These are phyloP conservation scores for Pangasianodon gigas DNA, from an alignment of 2,113 vertebrate species.

Conservation along the genomic window DNA sequence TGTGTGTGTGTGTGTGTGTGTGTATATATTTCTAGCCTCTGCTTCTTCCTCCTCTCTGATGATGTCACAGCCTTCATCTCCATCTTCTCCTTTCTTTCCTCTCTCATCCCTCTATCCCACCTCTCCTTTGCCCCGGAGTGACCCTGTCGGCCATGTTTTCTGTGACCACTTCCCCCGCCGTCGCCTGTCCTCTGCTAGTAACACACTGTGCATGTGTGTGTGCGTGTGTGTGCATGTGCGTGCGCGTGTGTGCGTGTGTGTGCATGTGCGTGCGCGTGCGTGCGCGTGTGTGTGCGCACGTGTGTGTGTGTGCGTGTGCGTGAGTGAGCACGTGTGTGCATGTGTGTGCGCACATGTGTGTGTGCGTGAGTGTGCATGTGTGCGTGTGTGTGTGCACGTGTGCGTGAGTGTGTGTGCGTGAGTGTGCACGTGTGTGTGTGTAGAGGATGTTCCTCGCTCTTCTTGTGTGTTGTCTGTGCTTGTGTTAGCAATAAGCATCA, in stretches of 20 bases:
- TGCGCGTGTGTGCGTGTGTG: conserved; percentile 7
- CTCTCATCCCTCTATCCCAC: conserved; percentile 79
- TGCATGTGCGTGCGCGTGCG: background rate
- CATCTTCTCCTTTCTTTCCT: conserved; percentile 84
- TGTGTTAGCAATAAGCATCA: background rate
- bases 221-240: background rate
- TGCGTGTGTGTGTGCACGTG: background rate
- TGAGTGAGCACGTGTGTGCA: too few relatives aligned
- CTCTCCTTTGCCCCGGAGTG: conserved; percentile 78
- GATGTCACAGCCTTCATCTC: conserved; percentile 80
- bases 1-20: conserved; percentile 7
- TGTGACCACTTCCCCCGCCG: conserved; percentile 78
- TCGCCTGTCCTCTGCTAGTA: conserved; percentile 80
- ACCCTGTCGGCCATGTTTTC: conserved; percentile 76
- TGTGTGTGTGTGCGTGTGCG: background rate
- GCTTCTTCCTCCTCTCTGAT: conserved; percentile 87
- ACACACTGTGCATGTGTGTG: conserved; percentile 59
- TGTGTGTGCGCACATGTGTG: background rate
- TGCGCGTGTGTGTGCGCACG: background rate
- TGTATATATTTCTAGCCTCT: conserved; percentile 81
- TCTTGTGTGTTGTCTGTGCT: background rate
- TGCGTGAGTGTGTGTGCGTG: background rate
- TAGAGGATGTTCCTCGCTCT: background rate
- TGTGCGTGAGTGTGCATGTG: conserved; percentile 3
- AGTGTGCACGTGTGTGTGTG: background rate